Evolutionary conservation across 2,113 vertebrate genomes (phyloP), one percentile per base, ranked within the genome.

Genomic region (Sardina pilchardus): DNA sequence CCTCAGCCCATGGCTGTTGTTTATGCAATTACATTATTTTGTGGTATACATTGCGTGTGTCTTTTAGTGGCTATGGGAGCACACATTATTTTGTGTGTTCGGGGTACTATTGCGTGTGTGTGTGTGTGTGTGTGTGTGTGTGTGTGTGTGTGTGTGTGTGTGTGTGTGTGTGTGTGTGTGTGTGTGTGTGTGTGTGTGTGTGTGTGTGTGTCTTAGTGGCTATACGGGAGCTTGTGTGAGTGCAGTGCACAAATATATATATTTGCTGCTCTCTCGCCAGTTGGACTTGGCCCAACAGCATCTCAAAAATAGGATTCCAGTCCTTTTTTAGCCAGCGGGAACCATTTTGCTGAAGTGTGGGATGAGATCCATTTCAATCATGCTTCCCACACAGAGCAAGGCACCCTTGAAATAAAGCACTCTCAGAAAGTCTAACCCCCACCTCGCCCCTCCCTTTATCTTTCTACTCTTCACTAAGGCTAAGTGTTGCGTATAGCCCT

Each of bases 271-370:
- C 30, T 17, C 71, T 30, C 36, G 71, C 71, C 71, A 78, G 30
- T 78, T 78, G 71, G 71, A 34, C 30, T 78, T 34, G 34, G 34
- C 71, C 71, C 71, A 78, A 34, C 14, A 30, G n/a, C 26, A 34
- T 4, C 2, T 30, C 26, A 36, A 36, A 71, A 78, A 78, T 59
- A 78, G 71, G 71, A 78, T 78, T 78, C 30, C 71, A 78, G 71
- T 36, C 71, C 10, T 16, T 5, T 78, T 78, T 78, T 78, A 78
- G 71, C 71, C 71, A 78, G 26, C 26, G 36, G 71, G 71, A 78
- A 78, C 71, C 34, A 36, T 78, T 78, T 78, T 78, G 30, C 71
- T 78, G 71, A 78, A 78, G 71, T 78, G 71, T 36, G 67, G 67
- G 12, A 17, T 78, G 26, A 34, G 71, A 78, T 78, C 30, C 71